Evolutionary conservation across 2,113 vertebrate genomes (phyloP).

Genomic region (Nanger granti): DNA sequence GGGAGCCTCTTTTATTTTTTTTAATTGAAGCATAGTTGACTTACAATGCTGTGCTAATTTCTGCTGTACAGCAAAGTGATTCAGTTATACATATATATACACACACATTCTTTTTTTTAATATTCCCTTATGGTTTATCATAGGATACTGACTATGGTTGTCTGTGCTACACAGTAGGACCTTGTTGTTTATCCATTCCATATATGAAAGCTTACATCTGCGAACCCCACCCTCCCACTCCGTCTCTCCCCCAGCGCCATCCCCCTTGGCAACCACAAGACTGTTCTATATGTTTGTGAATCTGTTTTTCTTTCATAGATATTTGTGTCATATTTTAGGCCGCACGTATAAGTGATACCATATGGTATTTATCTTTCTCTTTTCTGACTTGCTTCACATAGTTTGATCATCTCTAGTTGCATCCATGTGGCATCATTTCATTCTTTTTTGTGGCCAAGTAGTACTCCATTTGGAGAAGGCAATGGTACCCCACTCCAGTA

Average conservation of each 20-base stretch:
- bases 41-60: background rate
- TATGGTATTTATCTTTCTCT: background rate
- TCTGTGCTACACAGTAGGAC: background rate
- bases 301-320: background rate
- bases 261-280: background rate
- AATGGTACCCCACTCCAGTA: no score
- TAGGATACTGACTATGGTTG: background rate
- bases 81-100: background rate
- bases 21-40: background rate
- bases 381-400: background rate
- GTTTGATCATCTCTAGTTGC: background rate
- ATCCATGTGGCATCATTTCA: background rate
- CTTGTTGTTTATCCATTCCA: background rate
- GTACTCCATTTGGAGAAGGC: background rate
- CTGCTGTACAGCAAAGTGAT: background rate
- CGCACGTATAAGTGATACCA: background rate
- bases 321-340: background rate
- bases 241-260: fast-evolving
- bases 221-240: background rate
- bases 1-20: background rate
- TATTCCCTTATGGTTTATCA: background rate
- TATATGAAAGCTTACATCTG: background rate
- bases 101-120: background rate
- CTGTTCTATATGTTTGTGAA: background rate
- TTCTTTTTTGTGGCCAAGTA: background rate